A percentile compares a stretch with the other conserved stretches of the same genome.
These are phyloP conservation scores for Scalopus aquaticus DNA, from an alignment of 2,113 vertebrate species.

Conservation along the genomic window DNA sequence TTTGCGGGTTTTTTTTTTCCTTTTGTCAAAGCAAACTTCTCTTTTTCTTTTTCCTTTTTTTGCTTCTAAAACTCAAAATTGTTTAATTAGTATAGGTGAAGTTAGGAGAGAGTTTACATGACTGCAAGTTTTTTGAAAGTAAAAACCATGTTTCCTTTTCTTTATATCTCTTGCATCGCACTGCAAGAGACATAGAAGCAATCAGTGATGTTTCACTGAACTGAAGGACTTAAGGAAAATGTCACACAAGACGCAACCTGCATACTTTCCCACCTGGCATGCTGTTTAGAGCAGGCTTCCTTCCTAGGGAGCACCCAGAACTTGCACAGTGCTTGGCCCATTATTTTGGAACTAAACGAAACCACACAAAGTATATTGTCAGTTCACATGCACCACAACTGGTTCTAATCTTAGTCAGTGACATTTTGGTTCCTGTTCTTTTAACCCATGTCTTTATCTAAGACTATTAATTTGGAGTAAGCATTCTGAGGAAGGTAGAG, in stretches of 20 bases:
- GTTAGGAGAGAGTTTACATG: background rate
- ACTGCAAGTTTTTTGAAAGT: background rate
- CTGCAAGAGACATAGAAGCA: background rate
- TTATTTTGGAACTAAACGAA: background rate
- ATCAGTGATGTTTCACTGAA: background rate
- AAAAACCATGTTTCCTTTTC: background rate
- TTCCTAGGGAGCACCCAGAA: background rate
- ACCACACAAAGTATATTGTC: background rate
- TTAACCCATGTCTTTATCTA: background rate
- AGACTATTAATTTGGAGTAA: background rate
- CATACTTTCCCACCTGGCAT: background rate
- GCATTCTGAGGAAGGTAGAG: background rate
- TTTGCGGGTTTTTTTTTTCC: no score
- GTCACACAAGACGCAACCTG: background rate
- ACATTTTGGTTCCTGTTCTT: background rate
- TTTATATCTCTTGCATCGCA: background rate
- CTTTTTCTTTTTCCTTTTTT: background rate
- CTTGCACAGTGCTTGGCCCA: background rate
- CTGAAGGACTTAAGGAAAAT: background rate
- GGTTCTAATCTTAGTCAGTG: background rate
- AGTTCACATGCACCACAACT: background rate
- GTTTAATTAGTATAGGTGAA: background rate
- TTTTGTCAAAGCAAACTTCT: no score
- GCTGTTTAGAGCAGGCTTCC: background rate
- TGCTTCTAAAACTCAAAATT: background rate